phyloP scores from a whole-genome alignment of 2,888 invertebrate species.

The Heliconius ethilla region DNA sequence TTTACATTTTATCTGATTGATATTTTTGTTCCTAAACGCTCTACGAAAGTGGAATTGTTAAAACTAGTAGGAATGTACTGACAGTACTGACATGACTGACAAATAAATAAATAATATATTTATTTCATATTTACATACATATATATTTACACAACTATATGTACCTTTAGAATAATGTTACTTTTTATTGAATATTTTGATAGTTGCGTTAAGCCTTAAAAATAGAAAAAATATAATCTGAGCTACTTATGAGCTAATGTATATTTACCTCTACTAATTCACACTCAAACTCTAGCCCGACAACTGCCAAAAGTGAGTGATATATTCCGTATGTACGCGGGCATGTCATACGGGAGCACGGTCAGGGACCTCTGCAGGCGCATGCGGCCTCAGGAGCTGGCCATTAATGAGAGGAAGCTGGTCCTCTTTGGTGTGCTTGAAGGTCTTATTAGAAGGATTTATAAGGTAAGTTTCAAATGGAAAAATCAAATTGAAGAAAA shows the following conservation, averaged over 20 bases:
- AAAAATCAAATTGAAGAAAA: not conserved
- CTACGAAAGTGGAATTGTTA: too few relatives aligned
- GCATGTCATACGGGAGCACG: constrained; percentile 89
- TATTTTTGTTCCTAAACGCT: too few relatives aligned
- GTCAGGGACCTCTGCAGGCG: constrained; percentile 89
- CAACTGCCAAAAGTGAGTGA: constrained; percentile 86
- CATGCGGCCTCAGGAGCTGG: constrained; percentile 86
- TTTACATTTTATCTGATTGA: too few relatives aligned
- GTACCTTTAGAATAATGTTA: too few relatives aligned
- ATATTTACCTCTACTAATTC: not conserved
- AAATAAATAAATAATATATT: too few relatives aligned
- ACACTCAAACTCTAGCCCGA: constrained; percentile 81
- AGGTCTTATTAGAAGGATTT: constrained; percentile 89
- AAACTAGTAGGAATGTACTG: too few relatives aligned
- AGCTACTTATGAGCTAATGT: not conserved
- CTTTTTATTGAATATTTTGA: too few relatives aligned
- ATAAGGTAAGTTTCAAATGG: constrained; percentile 81
- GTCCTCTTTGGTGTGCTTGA: constrained; percentile 94
- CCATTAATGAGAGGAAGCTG: constrained; percentile 90
- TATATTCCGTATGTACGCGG: constrained; percentile 88
- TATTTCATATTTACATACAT: too few relatives aligned
- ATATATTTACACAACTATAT: too few relatives aligned
- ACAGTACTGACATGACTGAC: too few relatives aligned
- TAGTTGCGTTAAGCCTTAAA: too few relatives aligned
- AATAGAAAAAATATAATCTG: too few relatives aligned